Conservation (phyloP, 2,113 vertebrate genomes). For the Elachura formosa region DNA sequence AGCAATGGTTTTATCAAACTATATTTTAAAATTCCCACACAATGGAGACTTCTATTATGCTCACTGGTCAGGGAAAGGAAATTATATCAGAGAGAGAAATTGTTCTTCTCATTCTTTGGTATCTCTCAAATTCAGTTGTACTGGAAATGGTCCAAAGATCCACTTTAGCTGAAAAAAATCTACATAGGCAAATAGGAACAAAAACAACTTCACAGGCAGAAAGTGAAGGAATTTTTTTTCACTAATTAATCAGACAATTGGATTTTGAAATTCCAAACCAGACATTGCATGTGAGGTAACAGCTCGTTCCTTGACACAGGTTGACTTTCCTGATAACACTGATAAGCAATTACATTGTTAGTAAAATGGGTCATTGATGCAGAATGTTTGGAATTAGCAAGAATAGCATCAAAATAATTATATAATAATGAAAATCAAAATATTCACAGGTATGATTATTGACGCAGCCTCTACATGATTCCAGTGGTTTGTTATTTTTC, state of each 20-base stretch:
- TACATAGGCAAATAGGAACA: not conserved
- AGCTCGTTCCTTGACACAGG: not conserved
- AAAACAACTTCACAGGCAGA: not conserved
- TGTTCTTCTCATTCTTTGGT: not conserved
- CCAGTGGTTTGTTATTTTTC: not conserved
- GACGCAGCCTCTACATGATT: not conserved
- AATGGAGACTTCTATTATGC: not conserved
- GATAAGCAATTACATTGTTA: not conserved
- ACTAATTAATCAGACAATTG: not conserved
- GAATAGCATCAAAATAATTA: not conserved
- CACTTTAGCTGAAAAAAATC: not conserved
- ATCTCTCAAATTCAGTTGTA: not conserved
- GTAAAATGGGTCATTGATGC: not conserved
- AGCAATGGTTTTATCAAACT: not conserved
- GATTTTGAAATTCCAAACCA: not conserved
- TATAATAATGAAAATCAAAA: not conserved
- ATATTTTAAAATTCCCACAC: not conserved
- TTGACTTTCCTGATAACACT: not conserved
- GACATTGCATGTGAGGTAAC: not conserved
- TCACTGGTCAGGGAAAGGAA: not conserved
- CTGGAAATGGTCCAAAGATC: not conserved
- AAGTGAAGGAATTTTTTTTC: not conserved
- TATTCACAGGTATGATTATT: not conserved
- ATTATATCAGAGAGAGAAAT: not conserved
- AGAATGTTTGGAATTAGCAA: not conserved